phyloP scores from a whole-genome alignment of 2,888 invertebrate genomes.

The Rhagonycha fulva region DNA sequence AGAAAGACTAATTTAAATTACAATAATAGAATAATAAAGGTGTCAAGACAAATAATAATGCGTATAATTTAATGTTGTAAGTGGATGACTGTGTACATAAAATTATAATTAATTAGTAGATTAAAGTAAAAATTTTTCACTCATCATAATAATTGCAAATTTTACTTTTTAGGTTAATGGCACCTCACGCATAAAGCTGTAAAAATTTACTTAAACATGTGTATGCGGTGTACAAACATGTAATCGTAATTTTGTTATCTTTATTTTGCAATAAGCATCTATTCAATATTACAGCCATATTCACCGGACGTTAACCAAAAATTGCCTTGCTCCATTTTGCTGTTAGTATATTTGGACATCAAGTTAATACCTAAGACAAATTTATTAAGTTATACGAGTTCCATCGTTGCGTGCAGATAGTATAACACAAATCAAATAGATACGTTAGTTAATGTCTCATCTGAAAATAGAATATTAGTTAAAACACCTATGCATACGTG shows the following conservation, averaged over 20 bases:
- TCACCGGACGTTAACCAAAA: not conserved
- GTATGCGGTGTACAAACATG: not conserved
- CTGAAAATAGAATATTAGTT: not conserved
- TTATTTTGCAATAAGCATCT: not conserved
- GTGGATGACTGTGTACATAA: not conserved
- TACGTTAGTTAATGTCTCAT: not conserved
- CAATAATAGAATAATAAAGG: conserved; percentile 2
- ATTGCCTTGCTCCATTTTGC: not conserved
- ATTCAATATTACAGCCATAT: not conserved
- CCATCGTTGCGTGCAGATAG: not conserved
- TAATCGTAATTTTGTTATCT: not conserved
- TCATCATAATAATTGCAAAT: conserved; percentile 1
- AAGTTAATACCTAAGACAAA: not conserved
- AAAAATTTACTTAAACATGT: not conserved
- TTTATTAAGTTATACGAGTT: not conserved
- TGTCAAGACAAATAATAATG: conserved; percentile 1
- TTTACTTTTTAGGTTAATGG: not conserved
- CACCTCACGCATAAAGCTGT: not conserved
- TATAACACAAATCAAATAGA: not conserved
- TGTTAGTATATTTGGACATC: not conserved
- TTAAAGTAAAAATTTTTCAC: not conserved
- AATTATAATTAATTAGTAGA: not conserved
- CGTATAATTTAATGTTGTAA: conserved; percentile 3
- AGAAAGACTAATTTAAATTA: conserved; percentile 3
- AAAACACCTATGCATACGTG: not conserved